Evolutionary conservation across 1,140 invertebrate species (phyloP).

Genomic region (Rhynchophorus ferrugineus): DNA sequence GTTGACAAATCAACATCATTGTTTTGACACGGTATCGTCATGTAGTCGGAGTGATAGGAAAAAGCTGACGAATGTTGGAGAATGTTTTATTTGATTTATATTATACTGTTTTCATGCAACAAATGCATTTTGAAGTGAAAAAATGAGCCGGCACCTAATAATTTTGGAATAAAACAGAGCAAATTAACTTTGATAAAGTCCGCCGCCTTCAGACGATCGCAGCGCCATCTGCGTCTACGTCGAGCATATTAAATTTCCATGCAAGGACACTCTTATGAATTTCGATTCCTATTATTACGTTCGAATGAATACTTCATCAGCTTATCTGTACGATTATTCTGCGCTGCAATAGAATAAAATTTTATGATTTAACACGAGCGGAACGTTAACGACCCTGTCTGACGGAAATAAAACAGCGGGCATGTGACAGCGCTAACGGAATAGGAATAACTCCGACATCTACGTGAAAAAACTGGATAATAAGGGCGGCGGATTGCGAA

Average conservation of each 20-base stretch:
- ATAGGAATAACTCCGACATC: not conserved
- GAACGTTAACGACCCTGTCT: not conserved
- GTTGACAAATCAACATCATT: too few relatives aligned
- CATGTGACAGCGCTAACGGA: not conserved
- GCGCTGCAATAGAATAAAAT: not conserved
- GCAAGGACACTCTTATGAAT: not conserved
- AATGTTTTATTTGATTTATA: too few relatives aligned
- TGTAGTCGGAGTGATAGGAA: too few relatives aligned
- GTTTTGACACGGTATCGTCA: too few relatives aligned
- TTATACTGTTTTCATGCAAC: too few relatives aligned
- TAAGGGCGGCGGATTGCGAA: not conserved
- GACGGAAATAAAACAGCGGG: not conserved
- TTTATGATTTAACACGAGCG: not conserved
- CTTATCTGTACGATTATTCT: not conserved
- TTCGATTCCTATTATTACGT: not conserved
- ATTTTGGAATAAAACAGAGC: too few relatives aligned
- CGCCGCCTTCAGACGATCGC: too few relatives aligned
- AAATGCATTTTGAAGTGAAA: too few relatives aligned
- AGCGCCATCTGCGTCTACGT: too few relatives aligned
- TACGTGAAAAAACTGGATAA: not conserved
- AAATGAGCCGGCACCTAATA: too few relatives aligned
- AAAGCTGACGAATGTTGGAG: too few relatives aligned
- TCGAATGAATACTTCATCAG: not conserved
- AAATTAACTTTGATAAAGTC: too few relatives aligned
- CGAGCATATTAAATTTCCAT: not conserved